These are phyloP conservation scores for Andrena bicolor DNA, from an alignment of 2,888 invertebrate species.

Conservation along the genomic window DNA sequence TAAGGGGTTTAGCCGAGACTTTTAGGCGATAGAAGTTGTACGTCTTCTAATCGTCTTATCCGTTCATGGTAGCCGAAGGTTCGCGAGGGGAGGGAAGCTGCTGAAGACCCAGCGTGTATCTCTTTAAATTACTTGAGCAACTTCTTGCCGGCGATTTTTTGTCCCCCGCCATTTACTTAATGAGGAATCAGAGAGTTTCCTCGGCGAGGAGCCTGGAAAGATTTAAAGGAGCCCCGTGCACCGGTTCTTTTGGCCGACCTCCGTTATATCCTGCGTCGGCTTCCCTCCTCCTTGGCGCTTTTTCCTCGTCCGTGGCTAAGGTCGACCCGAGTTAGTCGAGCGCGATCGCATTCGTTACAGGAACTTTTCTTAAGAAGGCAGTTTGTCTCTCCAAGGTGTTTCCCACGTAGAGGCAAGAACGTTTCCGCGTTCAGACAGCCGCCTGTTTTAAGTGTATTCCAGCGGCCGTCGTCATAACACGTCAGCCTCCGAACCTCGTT, in stretches of 20 bases:
- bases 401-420: constrained; percentile 49
- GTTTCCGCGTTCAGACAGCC: constrained; percentile 33
- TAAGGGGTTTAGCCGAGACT: constrained; percentile 34
- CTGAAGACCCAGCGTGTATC: constrained; percentile 54
- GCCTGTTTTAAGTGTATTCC: constrained; percentile 15
- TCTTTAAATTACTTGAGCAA: constrained; percentile 62
- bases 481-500: constrained; percentile 25
- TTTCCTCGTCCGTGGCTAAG: constrained; percentile 13
- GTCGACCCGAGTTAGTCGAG: constrained; percentile 69
- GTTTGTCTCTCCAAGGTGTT: constrained; percentile 66
- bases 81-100: constrained; percentile 24
- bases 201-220: constrained; percentile 29
- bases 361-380: constrained; percentile 76
- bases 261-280: constrained; percentile 31
- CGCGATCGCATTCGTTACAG: constrained; percentile 77
- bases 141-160: constrained; percentile 38
- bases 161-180: constrained; percentile 63
- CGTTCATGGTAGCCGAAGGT: not conserved
- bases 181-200: constrained; percentile 62
- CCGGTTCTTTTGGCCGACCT: constrained; percentile 36
- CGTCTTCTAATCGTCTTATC: constrained; percentile 59
- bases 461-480: constrained; percentile 6
- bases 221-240: constrained; percentile 55
- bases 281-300: constrained; percentile 7
- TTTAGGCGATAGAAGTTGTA: constrained; percentile 43